Percentiles rank a stretch among this genome's conserved stretches.
Evolutionary conservation across 2,113 vertebrate species (phyloP).

Genomic region (Rhinolophus ferrumequinum): DNA sequence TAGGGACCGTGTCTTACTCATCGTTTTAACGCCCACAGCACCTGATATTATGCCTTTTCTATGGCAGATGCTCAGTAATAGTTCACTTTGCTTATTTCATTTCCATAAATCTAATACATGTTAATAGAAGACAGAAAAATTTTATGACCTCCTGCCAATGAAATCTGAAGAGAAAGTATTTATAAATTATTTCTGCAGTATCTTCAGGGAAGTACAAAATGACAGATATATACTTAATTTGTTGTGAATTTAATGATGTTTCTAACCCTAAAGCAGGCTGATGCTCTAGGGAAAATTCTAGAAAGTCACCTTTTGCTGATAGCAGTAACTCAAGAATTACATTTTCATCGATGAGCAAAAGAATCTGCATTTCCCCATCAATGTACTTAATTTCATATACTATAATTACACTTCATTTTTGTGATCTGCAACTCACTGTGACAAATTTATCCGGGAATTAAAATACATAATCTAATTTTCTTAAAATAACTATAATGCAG

Average conservation of each 20-base stretch:
- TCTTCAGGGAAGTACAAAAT: neutral
- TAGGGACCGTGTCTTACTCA: neutral
- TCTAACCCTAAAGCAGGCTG: neutral
- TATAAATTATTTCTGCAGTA: neutral
- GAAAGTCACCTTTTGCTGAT: neutral
- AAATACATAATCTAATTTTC: neutral
- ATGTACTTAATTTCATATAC: neutral
- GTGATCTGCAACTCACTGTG: neutral
- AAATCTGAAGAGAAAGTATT: neutral
- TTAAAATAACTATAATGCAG: neutral
- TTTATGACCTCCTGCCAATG: neutral
- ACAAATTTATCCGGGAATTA: neutral
- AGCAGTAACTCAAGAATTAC: neutral
- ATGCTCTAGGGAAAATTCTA: neutral
- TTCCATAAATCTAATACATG: neutral
- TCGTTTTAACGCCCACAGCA: neutral
- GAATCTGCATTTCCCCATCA: neutral
- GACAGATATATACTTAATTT: neutral
- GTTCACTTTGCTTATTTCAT: neutral
- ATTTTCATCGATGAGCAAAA: neutral
- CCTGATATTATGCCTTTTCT: neutral
- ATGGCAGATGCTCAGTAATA: neutral
- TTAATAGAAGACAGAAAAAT: neutral
- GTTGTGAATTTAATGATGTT: neutral
- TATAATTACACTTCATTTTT: neutral